Percentiles rank a stretch among this genome's conserved stretches.
These are phyloP conservation scores for Melopsittacus undulatus DNA, from an alignment of 2,797 vertebrate species.

Conservation along the genomic window DNA sequence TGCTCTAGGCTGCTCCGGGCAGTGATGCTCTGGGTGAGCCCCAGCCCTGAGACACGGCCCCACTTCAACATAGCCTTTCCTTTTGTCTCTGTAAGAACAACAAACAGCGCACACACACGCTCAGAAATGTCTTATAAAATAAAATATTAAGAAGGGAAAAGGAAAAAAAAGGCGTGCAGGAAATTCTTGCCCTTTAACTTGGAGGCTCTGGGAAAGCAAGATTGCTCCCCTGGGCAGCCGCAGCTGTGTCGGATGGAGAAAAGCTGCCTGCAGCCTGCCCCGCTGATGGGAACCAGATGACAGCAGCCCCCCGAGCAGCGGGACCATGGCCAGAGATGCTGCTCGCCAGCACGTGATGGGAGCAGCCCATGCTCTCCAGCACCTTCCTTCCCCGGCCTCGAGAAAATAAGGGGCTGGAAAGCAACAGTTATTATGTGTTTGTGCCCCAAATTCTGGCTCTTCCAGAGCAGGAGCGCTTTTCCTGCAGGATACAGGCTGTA, in stretches of 20 bases:
- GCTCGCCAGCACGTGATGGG: neutral
- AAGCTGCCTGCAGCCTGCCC: neutral
- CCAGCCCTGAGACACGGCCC: neutral
- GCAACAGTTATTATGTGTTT: fast-evolving
- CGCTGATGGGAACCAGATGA: conserved; percentile 68
- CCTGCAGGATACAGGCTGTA: neutral
- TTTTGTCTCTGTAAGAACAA: neutral
- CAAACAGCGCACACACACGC: neutral
- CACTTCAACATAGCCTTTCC: neutral
- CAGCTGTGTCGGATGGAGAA: conserved; percentile 28
- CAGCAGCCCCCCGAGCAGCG: neutral
- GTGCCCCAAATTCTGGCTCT: neutral
- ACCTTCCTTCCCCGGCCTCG: fast-evolving
- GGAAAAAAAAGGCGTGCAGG: neutral
- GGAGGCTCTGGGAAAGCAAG: conserved; percentile 26
- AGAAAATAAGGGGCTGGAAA: neutral
- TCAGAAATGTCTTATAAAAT: neutral
- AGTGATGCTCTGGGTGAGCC: neutral
- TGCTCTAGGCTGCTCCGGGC: neutral
- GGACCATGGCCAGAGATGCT: neutral
- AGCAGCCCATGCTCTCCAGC: neutral
- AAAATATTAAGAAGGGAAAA: neutral
- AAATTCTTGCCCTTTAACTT: conserved; percentile 52
- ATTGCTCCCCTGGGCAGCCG: neutral
- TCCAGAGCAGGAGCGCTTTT: neutral